Percentiles rank a stretch among this genome's conserved stretches.
Evolutionary conservation across 1,140 invertebrate genomes (phyloP).

Genomic region (Thaumatotibia leucotreta): DNA sequence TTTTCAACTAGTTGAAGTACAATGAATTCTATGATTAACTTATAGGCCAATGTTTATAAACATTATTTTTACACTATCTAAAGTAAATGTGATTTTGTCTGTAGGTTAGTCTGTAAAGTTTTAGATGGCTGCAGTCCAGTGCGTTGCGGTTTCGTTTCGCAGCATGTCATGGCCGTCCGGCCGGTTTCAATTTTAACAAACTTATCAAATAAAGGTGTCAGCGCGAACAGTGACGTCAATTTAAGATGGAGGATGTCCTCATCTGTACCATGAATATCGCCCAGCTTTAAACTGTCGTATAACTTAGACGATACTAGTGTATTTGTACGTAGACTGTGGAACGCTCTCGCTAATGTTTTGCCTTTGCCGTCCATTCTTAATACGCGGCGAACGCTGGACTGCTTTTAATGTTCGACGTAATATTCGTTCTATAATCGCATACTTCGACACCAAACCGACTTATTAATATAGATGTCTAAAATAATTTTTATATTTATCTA

Average conservation of each 20-base stretch:
- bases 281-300: constrained; percentile 3
- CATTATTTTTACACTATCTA: constrained; percentile 75
- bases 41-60: constrained; percentile 72
- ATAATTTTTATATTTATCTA: constrained; percentile 71
- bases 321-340: constrained; percentile 8
- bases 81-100: constrained; percentile 64
- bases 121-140: constrained; percentile 60
- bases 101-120: constrained; percentile 48
- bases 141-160: constrained; percentile 14
- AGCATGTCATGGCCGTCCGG: neutral
- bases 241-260: neutral
- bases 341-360: constrained; percentile 12
- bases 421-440: constrained; percentile 37
- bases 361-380: constrained; percentile 13
- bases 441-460: constrained; percentile 61
- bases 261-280: neutral
- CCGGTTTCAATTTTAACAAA: neutral
- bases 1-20: constrained; percentile 72
- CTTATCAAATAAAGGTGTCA: neutral
- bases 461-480: constrained; percentile 60
- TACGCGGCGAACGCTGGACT: constrained; percentile 8
- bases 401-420: constrained; percentile 16
- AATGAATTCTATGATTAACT: constrained; percentile 69
- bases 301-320: neutral
- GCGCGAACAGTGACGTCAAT: neutral